phyloP scores from a whole-genome alignment of 2,113 vertebrate genomes.

The Strigops habroptila region DNA sequence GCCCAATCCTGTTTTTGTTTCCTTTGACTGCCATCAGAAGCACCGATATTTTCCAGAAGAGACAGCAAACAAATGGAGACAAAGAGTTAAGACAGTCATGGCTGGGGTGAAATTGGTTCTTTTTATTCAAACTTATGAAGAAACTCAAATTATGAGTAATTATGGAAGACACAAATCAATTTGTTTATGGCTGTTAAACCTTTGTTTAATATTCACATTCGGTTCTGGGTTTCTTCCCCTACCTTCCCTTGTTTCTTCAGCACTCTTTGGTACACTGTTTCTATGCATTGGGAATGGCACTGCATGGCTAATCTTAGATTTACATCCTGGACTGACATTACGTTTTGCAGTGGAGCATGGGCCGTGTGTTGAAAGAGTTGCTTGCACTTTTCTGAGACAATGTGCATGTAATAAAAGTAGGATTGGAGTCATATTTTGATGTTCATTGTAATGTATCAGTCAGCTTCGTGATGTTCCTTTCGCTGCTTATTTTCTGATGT shows the following conservation, averaged over 20 bases:
- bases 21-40: slow-evolving; percentile 74
- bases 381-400: slow-evolving; percentile 1
- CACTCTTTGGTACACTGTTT: not conserved
- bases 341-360: slow-evolving; percentile 19
- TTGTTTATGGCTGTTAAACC: slow-evolving; percentile 30
- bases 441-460: not conserved
- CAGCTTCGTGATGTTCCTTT: not conserved
- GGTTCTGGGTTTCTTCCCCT: slow-evolving; percentile 6
- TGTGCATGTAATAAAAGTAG: slow-evolving; percentile 23
- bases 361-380: not conserved
- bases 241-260: not conserved
- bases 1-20: slow-evolving; percentile 64
- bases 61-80: slow-evolving; percentile 80
- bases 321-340: not conserved
- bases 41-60: slow-evolving; percentile 74
- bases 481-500: not conserved
- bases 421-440: not conserved
- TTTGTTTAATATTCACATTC: slow-evolving; percentile 39
- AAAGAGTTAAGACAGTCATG: slow-evolving; percentile 85
- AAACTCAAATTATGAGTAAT: slow-evolving; percentile 48
- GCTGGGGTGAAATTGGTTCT: slow-evolving; percentile 85
- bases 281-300: slow-evolving; percentile 13
- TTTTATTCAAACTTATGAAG: slow-evolving; percentile 64
- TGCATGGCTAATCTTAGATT: slow-evolving; percentile 66
- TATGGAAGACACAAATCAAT: slow-evolving; percentile 26